phyloP scores from a whole-genome alignment of 2,797 vertebrate species.

The Myotis daubentonii region DNA sequence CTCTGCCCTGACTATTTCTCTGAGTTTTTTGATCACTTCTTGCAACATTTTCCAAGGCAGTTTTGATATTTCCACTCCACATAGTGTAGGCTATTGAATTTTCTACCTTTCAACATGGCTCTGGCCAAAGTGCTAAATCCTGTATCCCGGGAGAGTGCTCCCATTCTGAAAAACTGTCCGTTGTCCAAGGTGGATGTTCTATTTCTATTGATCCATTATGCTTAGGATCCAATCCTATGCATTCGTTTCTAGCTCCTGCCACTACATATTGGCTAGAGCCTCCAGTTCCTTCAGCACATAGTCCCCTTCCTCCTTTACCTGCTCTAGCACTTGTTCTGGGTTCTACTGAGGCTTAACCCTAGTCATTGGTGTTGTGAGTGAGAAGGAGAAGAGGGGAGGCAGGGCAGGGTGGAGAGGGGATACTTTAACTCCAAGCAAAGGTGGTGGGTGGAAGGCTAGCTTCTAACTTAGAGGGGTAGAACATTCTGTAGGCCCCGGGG shows the following conservation, averaged over 20 bases:
- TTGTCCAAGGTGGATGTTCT: not conserved
- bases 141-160: not conserved
- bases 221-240: not conserved
- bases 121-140: not conserved
- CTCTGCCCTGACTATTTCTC: not conserved
- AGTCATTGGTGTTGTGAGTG: not conserved
- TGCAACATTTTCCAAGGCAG: not conserved
- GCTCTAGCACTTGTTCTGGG: not conserved
- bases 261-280: not conserved
- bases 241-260: not conserved
- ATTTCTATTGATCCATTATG: not conserved
- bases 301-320: not conserved
- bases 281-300: not conserved
- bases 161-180: not conserved
- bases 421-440: not conserved
- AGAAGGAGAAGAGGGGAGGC: not conserved
- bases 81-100: not conserved
- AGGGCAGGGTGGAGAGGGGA: not conserved
- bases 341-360: not conserved
- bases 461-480: not conserved
- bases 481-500: not conserved
- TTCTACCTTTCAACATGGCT: not conserved
- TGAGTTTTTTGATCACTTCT: not conserved
- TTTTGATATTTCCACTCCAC: not conserved
- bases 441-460: not conserved